Evolutionary conservation across 2,888 invertebrate genomes (phyloP).

Genomic region (Drosophila melanosoma): DNA sequence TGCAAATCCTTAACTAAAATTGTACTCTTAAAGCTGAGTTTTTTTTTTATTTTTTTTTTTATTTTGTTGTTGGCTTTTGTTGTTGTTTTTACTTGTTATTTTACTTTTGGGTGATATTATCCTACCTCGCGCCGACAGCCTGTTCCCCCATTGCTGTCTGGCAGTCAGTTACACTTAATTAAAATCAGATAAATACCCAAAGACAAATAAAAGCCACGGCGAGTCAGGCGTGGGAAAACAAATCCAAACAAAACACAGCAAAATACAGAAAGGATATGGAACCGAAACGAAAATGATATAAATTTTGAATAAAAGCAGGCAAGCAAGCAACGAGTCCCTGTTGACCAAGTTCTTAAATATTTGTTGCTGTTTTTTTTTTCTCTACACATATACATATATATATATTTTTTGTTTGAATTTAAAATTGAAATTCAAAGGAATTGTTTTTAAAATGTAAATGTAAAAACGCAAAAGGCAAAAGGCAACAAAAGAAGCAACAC

Average conservation of each 20-base stretch:
- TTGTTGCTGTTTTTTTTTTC: slow-evolving; percentile 1
- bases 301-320: slow-evolving; percentile 39
- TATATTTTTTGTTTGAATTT: slow-evolving; percentile 19
- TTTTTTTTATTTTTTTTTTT: no score
- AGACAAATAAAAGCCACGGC: slow-evolving; percentile 63
- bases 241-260: slow-evolving; percentile 19
- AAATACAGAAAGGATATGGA: slow-evolving; percentile 1
- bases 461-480: slow-evolving; percentile 17
- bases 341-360: slow-evolving; percentile 1
- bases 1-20: background rate
- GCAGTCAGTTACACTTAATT: slow-evolving; percentile 64
- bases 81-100: background rate
- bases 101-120: background rate
- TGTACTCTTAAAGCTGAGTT: background rate
- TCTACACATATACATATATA: background rate
- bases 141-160: slow-evolving; percentile 9
- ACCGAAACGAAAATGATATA: slow-evolving; percentile 43
- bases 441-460: slow-evolving; percentile 30
- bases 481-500: slow-evolving; percentile 4
- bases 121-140: background rate
- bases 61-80: background rate
- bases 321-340: slow-evolving; percentile 31
- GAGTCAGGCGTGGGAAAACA: slow-evolving; percentile 46
- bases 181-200: slow-evolving; percentile 72
- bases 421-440: slow-evolving; percentile 59